These are phyloP conservation scores for Drepana falcataria DNA, from an alignment of 2,888 invertebrate species.

Conservation along the genomic window DNA sequence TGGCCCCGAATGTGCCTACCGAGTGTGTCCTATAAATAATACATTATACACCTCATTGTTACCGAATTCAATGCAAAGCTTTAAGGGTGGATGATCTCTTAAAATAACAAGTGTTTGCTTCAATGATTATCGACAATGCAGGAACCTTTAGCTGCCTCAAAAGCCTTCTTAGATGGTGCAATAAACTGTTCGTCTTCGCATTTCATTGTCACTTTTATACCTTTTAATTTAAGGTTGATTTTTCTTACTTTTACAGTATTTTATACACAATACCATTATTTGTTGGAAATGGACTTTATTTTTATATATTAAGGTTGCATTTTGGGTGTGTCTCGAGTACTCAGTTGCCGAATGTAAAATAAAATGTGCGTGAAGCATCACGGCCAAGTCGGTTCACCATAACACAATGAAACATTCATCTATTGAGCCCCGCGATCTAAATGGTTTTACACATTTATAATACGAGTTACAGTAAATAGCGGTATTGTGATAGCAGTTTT, in stretches of 20 bases:
- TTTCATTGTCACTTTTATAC: background rate
- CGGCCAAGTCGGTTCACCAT: conserved; percentile 77
- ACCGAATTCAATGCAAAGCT: conserved; percentile 60
- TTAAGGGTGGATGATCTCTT: conserved; percentile 78
- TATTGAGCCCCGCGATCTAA: conserved; percentile 75
- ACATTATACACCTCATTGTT: conserved; percentile 74
- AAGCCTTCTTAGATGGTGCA: conserved; percentile 49
- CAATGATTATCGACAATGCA: conserved; percentile 77
- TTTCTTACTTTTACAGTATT: background rate
- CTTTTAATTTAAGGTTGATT: background rate
- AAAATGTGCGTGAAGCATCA: conserved; percentile 75
- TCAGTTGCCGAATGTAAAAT: conserved; percentile 46
- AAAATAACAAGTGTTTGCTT: conserved; percentile 80
- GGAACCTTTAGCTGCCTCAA: conserved; percentile 73
- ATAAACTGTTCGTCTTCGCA: background rate
- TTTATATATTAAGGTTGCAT: conserved; percentile 4
- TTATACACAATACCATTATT: background rate
- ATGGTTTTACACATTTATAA: conserved; percentile 79
- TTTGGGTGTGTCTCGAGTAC: conserved; percentile 11
- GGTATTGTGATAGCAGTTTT: conserved; percentile 55
- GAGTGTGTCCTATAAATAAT: conserved; percentile 76
- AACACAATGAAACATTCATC: conserved; percentile 71
- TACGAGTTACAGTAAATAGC: conserved; percentile 74
- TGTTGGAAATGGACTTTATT: conserved; percentile 10
- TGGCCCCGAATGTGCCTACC: conserved; percentile 67